These are phyloP conservation scores for Elachura formosa DNA, from an alignment of 2,113 vertebrate species.

Conservation along the genomic window DNA sequence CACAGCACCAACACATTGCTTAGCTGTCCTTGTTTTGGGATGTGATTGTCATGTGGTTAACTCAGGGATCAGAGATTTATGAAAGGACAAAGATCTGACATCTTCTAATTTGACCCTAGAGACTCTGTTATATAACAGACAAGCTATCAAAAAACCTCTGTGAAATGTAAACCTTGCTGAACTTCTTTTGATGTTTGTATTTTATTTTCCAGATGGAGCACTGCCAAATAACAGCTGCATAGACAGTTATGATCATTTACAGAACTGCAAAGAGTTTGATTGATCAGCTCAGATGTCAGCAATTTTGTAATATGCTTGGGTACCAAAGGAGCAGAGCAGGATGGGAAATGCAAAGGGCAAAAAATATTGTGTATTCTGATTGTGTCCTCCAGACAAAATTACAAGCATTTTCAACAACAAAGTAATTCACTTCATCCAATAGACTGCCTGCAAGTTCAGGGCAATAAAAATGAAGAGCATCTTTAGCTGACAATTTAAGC, in stretches of 20 bases:
- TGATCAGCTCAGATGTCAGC: slow-evolving; percentile 38
- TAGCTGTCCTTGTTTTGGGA: background rate
- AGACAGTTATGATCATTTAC: slow-evolving; percentile 9
- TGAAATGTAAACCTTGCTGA: background rate
- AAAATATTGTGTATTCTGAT: slow-evolving; percentile 1
- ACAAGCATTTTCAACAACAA: slow-evolving; percentile 21
- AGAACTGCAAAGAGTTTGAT: background rate
- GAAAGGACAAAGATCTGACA: background rate
- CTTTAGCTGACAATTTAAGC: slow-evolving; percentile 42
- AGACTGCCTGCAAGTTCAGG: slow-evolving; percentile 20
- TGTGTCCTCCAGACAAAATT: slow-evolving; percentile 33
- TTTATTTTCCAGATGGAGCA: background rate
- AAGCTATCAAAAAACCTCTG: background rate
- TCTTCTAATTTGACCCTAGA: background rate
- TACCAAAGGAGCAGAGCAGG: background rate
- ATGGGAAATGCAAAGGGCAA: background rate
- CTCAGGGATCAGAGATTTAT: background rate
- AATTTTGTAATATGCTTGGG: slow-evolving; percentile 11
- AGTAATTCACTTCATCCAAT: slow-evolving; percentile 44
- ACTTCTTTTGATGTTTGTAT: slow-evolving; percentile 1
- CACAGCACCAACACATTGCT: background rate
- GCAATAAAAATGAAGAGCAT: slow-evolving; percentile 29
- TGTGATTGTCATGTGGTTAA: background rate
- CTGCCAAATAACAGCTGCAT: background rate
- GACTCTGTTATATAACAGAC: background rate